Conservation (phyloP, 2,797 vertebrate species). For the Enteromius argenteus region DNA sequence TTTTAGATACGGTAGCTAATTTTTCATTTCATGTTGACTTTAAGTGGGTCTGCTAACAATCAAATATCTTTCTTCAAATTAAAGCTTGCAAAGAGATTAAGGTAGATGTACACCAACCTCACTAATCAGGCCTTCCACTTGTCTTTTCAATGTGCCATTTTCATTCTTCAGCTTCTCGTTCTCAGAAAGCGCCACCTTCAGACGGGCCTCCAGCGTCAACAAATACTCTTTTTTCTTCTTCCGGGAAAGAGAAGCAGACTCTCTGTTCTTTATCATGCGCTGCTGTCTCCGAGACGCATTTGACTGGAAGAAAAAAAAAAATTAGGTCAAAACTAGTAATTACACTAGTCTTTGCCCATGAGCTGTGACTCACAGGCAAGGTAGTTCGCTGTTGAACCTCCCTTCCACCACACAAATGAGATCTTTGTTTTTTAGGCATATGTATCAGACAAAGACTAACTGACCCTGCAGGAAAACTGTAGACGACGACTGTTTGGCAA, state of each 20-base stretch:
- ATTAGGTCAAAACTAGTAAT: slow-evolving; percentile 5
- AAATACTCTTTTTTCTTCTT: slow-evolving; percentile 97
- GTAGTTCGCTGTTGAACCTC: neutral
- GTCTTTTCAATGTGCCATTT: slow-evolving; percentile 89
- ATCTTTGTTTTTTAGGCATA: neutral
- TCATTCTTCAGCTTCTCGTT: slow-evolving; percentile 91
- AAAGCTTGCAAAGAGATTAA: neutral
- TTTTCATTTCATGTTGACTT: neutral
- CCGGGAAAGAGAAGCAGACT: slow-evolving; percentile 93
- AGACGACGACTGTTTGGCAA: neutral
- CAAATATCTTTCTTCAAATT: neutral
- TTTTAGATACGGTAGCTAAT: neutral
- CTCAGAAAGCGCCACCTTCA: slow-evolving; percentile 88
- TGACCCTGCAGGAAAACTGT: neutral
- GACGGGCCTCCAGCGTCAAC: slow-evolving; percentile 86
- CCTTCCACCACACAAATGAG: neutral
- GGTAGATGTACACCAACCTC: slow-evolving; percentile 80
- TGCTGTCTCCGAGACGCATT: slow-evolving; percentile 89
- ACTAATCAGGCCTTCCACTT: slow-evolving; percentile 87
- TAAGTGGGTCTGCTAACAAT: neutral
- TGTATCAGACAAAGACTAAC: neutral
- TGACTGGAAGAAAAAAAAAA: slow-evolving; percentile 69
- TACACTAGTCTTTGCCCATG: neutral
- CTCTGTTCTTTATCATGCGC: slow-evolving; percentile 97
- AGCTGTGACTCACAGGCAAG: neutral